Percentiles rank a stretch among this genome's conserved stretches.
phyloP scores from a whole-genome alignment of 2,888 invertebrate species.

The Peribatodes rhomboidaria region DNA sequence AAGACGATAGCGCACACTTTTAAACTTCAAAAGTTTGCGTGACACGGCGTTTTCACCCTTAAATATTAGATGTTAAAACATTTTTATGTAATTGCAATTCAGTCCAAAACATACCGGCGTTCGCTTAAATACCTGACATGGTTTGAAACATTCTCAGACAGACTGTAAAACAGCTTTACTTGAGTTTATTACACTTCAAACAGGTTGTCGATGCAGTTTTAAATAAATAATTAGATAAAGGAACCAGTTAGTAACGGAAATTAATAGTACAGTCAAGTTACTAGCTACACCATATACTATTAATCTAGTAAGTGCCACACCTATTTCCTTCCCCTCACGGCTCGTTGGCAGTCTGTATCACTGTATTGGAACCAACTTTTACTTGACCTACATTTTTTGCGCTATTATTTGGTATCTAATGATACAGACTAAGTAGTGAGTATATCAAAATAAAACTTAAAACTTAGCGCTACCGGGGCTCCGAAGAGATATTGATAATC shows the following conservation, averaged over 20 bases:
- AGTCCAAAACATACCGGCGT: too few relatives aligned
- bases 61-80: too few relatives aligned
- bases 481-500: too few relatives aligned
- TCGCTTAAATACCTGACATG: too few relatives aligned
- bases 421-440: not conserved
- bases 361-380: not conserved
- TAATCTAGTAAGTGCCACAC: conserved; percentile 5
- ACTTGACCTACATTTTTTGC: not conserved
- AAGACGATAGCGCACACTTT: too few relatives aligned
- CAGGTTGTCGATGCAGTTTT: conserved; percentile 2
- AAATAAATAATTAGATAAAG: not conserved
- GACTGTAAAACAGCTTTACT: not conserved
- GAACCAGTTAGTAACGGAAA: conserved; percentile 14
- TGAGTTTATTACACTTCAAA: not conserved
- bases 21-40: too few relatives aligned
- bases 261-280: not conserved
- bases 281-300: not conserved
- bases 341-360: not conserved
- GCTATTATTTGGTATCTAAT: not conserved
- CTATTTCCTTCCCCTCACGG: not conserved
- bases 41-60: too few relatives aligned
- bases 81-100: too few relatives aligned
- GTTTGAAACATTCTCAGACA: not conserved
- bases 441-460: not conserved
- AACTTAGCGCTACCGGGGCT: too few relatives aligned